A percentile compares a stretch with the other conserved stretches of the same genome.
phyloP scores from a whole-genome alignment of 2,113 vertebrate genomes.

The Hemiscyllium ocellatum region DNA sequence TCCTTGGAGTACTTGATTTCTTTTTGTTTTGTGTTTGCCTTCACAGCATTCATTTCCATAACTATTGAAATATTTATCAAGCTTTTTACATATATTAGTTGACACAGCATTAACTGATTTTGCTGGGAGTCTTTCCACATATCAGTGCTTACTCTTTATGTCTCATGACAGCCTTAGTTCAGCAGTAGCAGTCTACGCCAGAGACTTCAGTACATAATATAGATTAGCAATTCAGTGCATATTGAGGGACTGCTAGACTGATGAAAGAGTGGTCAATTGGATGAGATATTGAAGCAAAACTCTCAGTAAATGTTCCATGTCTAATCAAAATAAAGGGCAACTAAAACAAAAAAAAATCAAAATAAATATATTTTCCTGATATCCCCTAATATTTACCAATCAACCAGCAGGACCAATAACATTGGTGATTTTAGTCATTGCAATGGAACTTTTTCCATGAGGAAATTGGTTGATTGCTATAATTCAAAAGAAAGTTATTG shows the following conservation, averaged over 20 bases:
- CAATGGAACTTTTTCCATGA: not conserved
- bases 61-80: constrained; percentile 27
- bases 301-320: not conserved
- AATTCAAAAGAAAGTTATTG: not conserved
- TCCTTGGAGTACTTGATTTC: not conserved
- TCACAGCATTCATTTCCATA: not conserved
- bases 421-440: not conserved
- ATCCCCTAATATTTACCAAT: not conserved
- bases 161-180: not conserved
- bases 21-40: not conserved
- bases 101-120: not conserved
- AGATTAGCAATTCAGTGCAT: not conserved
- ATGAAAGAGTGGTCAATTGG: not conserved
- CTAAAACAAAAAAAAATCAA: not conserved
- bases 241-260: not conserved
- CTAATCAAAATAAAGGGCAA: not conserved
- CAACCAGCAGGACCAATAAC: not conserved
- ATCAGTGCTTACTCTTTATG: not conserved
- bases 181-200: not conserved
- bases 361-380: not conserved
- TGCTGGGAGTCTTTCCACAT: not conserved
- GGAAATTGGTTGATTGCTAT: not conserved
- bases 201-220: not conserved
- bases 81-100: not conserved
- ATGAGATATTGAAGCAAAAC: not conserved